Base-by-base conservation (phyloP, 2,888 invertebrate genomes). In the Cistogaster globosa region DNA sequence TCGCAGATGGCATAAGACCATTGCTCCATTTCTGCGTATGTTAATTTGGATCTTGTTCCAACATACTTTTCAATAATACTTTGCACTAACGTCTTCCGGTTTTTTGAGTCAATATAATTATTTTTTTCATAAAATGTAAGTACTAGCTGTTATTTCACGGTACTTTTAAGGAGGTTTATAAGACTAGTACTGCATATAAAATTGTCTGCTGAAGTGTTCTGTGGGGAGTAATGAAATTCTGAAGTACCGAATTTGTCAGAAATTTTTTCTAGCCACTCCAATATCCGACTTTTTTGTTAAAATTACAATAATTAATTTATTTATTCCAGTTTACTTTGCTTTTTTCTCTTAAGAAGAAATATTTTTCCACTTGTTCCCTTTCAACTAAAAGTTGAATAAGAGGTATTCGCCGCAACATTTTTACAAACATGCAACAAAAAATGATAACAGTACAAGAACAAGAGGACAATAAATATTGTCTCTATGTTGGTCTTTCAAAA, bases 201-300 rank as follows among this genome's bases (percentile, higher is more conserved):
- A 71, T 76, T 83, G 14, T 76, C 82, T 69, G 63, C 69, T 69
- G 77, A 67, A 51, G 26, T 77, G 7, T 45, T 72, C 51, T 14
- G 67, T 58, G 77, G 57, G 68, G 36, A 65, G 20, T 32, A 3
- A 8, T 5, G 6, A 32, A 32, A 32, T 32, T 32, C 32, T 32
- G 32, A 32, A 32, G 5, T 83, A 71, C 65, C 71, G n/a, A 83
- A 65, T 65, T 22, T 76, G 45, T 83, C 67, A 72, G 67, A 72
- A 63, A 72, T 69, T 71, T 71, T 77, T 82, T 82, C 76, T 62
- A 82, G 63, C 65, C 71, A 82, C 36, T 82, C 63, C 63, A 82
- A 69, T 65, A 76, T 71, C 48, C 65, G 75, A 65, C 57, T 38
- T 11, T 12, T 38, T 38, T 38, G 38, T 38, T 26, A 1, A 1